These are phyloP conservation scores for Protosalanx chinensis DNA, from an alignment of 2,797 vertebrate genomes.

Conservation along the genomic window DNA sequence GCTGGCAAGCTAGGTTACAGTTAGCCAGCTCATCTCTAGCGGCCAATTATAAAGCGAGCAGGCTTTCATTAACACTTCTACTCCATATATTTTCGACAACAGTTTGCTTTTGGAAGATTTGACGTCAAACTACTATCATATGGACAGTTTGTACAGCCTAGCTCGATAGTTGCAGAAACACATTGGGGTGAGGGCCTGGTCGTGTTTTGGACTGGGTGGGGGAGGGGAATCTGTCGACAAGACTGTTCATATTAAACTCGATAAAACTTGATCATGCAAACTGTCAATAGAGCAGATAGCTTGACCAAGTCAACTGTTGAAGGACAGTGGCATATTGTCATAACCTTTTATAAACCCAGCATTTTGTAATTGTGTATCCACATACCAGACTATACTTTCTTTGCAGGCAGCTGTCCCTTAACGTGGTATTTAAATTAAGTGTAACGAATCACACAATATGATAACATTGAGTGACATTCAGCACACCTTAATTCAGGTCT, in stretches of 20 bases:
- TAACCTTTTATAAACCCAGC: no score
- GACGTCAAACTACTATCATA: not conserved
- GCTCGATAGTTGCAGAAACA: conserved; percentile 62
- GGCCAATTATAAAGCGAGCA: conserved; percentile 8
- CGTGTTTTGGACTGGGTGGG: conserved; percentile 61
- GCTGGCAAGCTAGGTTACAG: not conserved
- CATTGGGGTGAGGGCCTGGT: conserved; percentile 64
- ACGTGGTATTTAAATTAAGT: no score
- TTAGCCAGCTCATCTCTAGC: not conserved
- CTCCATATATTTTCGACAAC: not conserved
- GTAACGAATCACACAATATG: no score
- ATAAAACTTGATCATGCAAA: not conserved
- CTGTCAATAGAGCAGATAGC: no score
- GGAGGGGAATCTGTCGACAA: conserved; percentile 42
- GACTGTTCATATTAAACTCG: not conserved
- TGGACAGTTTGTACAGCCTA: conserved; percentile 40
- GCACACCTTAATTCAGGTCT: no score
- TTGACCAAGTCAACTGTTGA: no score
- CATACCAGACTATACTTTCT: no score
- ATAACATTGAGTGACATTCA: no score
- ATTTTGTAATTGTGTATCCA: no score
- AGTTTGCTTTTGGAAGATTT: not conserved
- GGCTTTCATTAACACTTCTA: not conserved
- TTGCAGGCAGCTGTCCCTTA: no score
- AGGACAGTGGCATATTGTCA: no score